Base-by-base conservation (phyloP, 2,888 invertebrate genomes). In the Dolomedes plantarius region DNA sequence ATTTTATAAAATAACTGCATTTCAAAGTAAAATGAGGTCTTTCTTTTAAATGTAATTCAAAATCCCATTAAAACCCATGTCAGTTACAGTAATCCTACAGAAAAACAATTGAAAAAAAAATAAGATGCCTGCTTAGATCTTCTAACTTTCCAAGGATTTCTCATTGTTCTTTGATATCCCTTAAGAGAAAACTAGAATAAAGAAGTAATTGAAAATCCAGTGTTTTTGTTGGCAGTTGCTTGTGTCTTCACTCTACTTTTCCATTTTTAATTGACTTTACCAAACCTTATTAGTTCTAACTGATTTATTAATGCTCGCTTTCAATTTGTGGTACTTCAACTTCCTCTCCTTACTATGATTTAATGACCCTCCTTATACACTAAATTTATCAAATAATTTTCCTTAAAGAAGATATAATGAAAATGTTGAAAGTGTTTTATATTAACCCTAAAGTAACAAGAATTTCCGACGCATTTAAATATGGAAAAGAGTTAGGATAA, bases 161-260 rank as follows among this genome's bases (percentile, higher is more conserved):
- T 41, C 69, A 78, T 71, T 78, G 78, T 79, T 79, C 71, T 72
- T 79, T 79, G 64, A 72, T 72, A 65, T 32, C 31, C 72, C 78
- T 79, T 79, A 65, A 72, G 79, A 72, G 79, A 72, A 79, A 65
- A 65, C 72, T 65, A 19, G 64, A 79, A 72, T 71, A 68, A 72
- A 79, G 46, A 36, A 56, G 64, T 72, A 72, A 65, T 79, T 79
- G 64, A 72, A 72, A 79, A 39, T 65, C 32, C 64, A 41, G 72
- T 72, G 72, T 71, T 79, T 77, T 79, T 65, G 79, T 79, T 72
- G 64, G 64, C 65, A 46, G 64, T 62, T 36, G 72, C 62, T 36
- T 39, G 46, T 46, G 65, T 50, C 65, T 50, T 68, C 68, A 31
- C 50, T 68, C 68, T 64, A 72, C 64, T 79, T 46, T 46, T 41